phyloP scores from a whole-genome alignment of 2,113 vertebrate genomes.

The Neogobius melanostomus region DNA sequence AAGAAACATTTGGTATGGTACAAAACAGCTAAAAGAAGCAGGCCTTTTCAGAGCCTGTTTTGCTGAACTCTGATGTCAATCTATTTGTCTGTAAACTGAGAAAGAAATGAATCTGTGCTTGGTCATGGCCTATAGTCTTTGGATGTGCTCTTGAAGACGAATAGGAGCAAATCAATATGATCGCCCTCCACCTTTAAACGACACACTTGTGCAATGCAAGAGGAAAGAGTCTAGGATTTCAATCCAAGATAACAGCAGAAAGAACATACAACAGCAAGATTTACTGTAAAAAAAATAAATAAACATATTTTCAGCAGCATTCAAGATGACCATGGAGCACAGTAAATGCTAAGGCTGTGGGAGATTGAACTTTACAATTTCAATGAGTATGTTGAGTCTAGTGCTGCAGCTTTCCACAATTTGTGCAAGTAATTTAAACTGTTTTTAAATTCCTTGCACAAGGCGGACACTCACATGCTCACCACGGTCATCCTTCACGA shows the following conservation, averaged over 20 bases:
- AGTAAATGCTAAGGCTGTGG: not conserved
- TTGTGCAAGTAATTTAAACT: no score
- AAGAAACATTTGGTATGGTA: not conserved
- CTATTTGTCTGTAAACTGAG: conserved; percentile 10
- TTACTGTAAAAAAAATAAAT: not conserved
- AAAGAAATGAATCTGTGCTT: conserved; percentile 3
- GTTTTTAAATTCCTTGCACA: no score
- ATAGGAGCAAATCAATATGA: conserved; percentile 6
- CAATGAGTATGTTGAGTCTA: not conserved
- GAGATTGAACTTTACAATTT: not conserved
- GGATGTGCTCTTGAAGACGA: not conserved
- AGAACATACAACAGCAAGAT: not conserved
- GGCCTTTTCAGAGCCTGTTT: conserved; percentile 3
- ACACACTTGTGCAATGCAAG: not conserved
- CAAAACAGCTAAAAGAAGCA: not conserved
- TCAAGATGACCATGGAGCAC: not conserved
- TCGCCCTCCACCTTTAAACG: conserved; percentile 2
- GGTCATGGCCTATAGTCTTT: conserved; percentile 3
- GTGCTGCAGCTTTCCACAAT: no score
- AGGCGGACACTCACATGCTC: no score
- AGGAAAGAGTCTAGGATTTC: not conserved
- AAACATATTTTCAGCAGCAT: not conserved
- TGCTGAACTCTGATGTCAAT: not conserved
- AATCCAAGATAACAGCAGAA: not conserved
- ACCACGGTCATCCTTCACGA: no score